Base-by-base conservation (phyloP, 2,113 vertebrate genomes). In the Vombatus ursinus region DNA sequence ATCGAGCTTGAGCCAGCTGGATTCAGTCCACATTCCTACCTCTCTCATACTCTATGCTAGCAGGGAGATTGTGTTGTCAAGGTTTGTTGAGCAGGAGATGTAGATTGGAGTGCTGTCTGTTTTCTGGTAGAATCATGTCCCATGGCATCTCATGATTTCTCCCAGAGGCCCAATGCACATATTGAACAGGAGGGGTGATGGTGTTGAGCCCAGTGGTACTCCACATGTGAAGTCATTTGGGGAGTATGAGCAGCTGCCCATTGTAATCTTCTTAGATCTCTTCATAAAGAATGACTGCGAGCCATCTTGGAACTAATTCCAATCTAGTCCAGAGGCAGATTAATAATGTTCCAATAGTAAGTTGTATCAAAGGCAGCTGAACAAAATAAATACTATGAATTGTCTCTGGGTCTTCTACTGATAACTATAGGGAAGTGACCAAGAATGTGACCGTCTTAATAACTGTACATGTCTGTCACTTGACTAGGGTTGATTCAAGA, bases 51-150 rank as follows among this genome's bases (percentile, higher is more conserved):
- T 95, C 31, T 24, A 57, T 31, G 26, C 50, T 91, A 48, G 14
- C 0, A 31, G 51, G 7, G 26, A 54, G 89, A 90, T 26, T 23
- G 11, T 3, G 3, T 11, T 51, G 22, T 94, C 48, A 52, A 97
- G 95, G 89, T 52, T 94, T 91, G 92, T 84, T 95, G 91, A 94
- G 48, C 95, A 93, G 89, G 47, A 96, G 77, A 92, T 50, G 11
- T 52, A 94, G 77, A 91, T 92, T 68, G 1, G 24, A 54, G 23
- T 19, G 26, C n/a, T 50, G 3, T 90, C 89, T 92, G 44, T 48
- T 25, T 57, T 50, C 52, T 25, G 3, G 50, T 3, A 50, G 50
- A 25, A 84, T 77, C 48, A 44, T 49, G 0, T 44, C 37, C n/a
- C 23, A 6, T 31, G 51, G 16, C 49, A 50, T 68, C 28, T 93